Evolutionary conservation across 53 echinoderm and acorn worm species (phyloP).

Genomic region (Astropecten irregularis): DNA sequence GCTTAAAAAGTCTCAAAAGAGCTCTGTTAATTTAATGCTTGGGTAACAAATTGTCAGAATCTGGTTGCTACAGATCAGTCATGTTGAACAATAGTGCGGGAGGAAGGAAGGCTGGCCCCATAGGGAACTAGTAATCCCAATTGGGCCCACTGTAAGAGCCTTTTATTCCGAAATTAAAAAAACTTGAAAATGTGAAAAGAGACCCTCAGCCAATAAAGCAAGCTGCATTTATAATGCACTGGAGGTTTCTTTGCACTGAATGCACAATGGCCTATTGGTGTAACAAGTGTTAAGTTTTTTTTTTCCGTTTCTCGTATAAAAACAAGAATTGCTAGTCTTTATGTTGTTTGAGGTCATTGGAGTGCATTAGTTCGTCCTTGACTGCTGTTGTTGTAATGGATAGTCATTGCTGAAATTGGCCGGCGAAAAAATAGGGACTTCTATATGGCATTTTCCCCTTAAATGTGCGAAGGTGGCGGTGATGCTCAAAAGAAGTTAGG

Average conservation of each 20-base stretch:
- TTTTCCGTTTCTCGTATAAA: too few species aligned
- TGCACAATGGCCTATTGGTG: background rate
- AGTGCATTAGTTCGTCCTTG: constrained; percentile 15
- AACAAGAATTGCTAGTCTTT: background rate
- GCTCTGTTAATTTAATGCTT: constrained; percentile 40
- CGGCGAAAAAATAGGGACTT: too few species aligned
- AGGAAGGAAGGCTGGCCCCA: background rate
- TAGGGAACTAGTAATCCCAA: background rate
- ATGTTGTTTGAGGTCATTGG: constrained; percentile 23
- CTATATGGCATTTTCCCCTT: too few species aligned
- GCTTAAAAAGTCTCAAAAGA: background rate
- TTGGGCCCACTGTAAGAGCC: background rate
- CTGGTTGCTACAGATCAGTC: constrained; percentile 7
- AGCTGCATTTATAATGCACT: background rate
- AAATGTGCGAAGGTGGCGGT: background rate
- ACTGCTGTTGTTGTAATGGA: constrained; percentile 27
- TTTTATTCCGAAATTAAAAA: constrained; percentile 25
- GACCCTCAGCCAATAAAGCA: too few species aligned
- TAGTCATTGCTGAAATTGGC: background rate
- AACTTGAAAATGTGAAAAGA: background rate
- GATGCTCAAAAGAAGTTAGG: constrained; percentile 12
- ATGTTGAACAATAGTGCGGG: constrained; percentile 8
- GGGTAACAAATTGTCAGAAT: constrained; percentile 33
- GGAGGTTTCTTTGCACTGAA: background rate
- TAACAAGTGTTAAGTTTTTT: background rate